A percentile compares a stretch with the other conserved stretches of the same genome.
Evolutionary conservation across 2,888 invertebrate genomes (phyloP).

Genomic region (Amiota communis): DNA sequence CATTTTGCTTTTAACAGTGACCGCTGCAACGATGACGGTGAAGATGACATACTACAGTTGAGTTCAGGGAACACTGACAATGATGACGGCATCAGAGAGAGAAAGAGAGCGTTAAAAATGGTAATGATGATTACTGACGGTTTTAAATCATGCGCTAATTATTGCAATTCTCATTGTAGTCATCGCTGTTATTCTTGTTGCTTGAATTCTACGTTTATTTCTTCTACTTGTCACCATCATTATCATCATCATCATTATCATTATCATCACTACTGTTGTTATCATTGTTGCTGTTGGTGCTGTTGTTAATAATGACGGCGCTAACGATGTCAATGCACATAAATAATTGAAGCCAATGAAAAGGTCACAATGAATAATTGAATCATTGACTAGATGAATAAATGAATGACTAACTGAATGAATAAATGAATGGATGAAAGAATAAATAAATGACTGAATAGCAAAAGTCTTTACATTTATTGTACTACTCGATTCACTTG

Average conservation of each 20-base stretch:
- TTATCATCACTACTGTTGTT: slow-evolving; percentile 18
- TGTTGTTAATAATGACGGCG: not conserved
- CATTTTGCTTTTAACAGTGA: not conserved
- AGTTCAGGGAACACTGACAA: not conserved
- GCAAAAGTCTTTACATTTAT: not conserved
- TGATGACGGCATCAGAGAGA: not conserved
- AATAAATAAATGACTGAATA: not conserved
- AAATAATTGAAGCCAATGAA: slow-evolving; percentile 62
- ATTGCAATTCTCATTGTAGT: slow-evolving; percentile 61
- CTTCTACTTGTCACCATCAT: slow-evolving; percentile 42
- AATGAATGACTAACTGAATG: not conserved
- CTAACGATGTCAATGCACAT: slow-evolving; percentile 18
- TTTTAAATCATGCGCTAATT: slow-evolving; percentile 66
- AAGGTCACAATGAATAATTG: slow-evolving; percentile 14
- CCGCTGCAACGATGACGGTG: slow-evolving; percentile 1
- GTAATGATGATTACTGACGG: slow-evolving; percentile 67
- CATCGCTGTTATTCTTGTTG: slow-evolving; percentile 21
- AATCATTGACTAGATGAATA: not conserved
- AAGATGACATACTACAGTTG: not conserved
- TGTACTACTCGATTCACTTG: not conserved
- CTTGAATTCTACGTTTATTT: slow-evolving; percentile 2
- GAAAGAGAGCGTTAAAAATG: slow-evolving; percentile 27
- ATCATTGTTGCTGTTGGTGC: not conserved
- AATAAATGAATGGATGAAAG: not conserved
- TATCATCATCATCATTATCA: not conserved